phyloP scores from a whole-genome alignment of 2,888 invertebrate genomes.

The Serripes groenlandicus region DNA sequence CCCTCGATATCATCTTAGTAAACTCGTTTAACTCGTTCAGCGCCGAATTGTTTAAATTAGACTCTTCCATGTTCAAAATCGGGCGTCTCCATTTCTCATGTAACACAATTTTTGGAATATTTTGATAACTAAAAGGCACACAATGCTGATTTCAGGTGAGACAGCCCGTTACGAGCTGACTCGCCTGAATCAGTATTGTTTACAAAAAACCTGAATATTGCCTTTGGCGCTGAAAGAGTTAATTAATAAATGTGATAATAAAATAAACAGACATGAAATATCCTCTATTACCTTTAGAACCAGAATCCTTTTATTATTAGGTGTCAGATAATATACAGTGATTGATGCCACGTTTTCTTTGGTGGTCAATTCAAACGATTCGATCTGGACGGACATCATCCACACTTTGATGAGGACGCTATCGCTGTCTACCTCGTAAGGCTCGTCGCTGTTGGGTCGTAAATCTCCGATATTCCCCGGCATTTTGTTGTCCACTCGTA shows the following conservation, averaged over 20 bases:
- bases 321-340: neutral
- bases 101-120: too few relatives aligned
- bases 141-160: too few relatives aligned
- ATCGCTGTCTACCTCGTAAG: slow-evolving; percentile 16
- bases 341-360: neutral
- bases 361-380: neutral
- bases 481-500: neutral
- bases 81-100: too few relatives aligned
- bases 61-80: too few relatives aligned
- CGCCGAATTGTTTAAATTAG: too few relatives aligned
- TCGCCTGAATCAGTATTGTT: too few relatives aligned
- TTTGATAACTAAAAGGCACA: too few relatives aligned
- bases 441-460: slow-evolving; percentile 21
- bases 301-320: neutral
- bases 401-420: slow-evolving; percentile 22
- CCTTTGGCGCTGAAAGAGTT: too few relatives aligned
- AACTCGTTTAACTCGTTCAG: too few relatives aligned
- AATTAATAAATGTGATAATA: neutral
- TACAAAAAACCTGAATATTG: too few relatives aligned
- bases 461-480: slow-evolving; percentile 14
- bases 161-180: too few relatives aligned
- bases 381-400: slow-evolving; percentile 21
- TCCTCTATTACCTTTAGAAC: slow-evolving; percentile 12
- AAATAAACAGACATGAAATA: neutral
- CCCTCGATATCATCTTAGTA: too few relatives aligned